Base-by-base conservation (phyloP, 2,113 vertebrate species). In the Astatotilapia flaviijosephi region DNA sequence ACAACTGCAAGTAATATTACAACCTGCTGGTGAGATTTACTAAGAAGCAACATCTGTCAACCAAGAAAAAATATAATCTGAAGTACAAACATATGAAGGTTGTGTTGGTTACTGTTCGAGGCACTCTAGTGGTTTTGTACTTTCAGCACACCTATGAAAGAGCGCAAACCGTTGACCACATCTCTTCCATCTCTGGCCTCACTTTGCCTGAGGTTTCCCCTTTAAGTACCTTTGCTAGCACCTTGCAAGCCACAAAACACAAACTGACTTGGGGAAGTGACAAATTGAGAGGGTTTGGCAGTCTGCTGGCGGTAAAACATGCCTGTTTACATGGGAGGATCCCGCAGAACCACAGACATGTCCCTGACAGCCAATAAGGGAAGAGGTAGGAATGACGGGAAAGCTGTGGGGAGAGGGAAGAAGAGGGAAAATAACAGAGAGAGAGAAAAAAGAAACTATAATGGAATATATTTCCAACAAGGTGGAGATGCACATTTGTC, bases 211-310 rank as follows among this genome's bases (percentile, higher is more conserved):
- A 93, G 94, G 94, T 95, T 95, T 95, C 47, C 80, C 33, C 86
- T 80, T 86, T 51, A 84, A 88, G 83, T 88, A 95, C 95, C 95
- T 96, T 93, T 85, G 65, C 91, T 88, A 79, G 88, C 93, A 96
- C 95, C 96, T 96, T 94, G 87, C 81, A 93, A 86, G 84, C 94
- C 93, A 65, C 95, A 96, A 90, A 95, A 92, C 91, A 94, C 93
- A 88, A 91, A 92, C 88, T 91, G 89, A 93, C 93, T 94, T 60
- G 47, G 89, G 87, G 77, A 93, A 91, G 92, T 93, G 94, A 95
- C 95, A 97, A 96, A 95, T 96, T 95, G 89, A 93, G 91, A 83
- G 92, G 93, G 93, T 95, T 96, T 96, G 90, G 90, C 92, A 94
- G 92, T 77, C 40, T 82, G 86, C 87, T 89, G 92, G 91, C 26